phyloP scores from a whole-genome alignment of 2,888 invertebrate species.

The Sericinus montela region DNA sequence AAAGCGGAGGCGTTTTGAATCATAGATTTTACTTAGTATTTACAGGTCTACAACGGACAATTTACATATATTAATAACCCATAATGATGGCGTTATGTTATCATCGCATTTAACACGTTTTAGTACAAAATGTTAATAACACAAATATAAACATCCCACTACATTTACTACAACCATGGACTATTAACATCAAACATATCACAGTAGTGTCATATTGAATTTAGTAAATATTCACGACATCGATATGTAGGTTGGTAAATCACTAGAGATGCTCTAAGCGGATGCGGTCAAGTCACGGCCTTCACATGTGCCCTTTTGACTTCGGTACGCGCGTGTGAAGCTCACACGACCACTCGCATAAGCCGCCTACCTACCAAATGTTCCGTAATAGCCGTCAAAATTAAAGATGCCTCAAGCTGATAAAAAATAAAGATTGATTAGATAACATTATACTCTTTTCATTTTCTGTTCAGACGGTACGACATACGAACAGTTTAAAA shows the following conservation, averaged over 20 bases:
- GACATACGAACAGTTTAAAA: not conserved
- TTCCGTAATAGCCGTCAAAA: not conserved
- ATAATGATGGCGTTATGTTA: no score
- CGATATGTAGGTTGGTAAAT: slow-evolving; percentile 22
- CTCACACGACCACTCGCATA: not conserved
- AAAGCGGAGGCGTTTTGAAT: no score
- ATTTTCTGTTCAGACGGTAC: no score
- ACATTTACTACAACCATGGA: no score
- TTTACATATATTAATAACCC: no score
- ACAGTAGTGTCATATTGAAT: not conserved
- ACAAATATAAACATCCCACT: no score
- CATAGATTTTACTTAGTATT: no score
- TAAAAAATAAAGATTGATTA: not conserved
- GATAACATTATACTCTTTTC: not conserved
- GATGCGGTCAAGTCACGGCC: slow-evolving; percentile 39
- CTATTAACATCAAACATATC: no score
- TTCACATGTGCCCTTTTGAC: slow-evolving; percentile 62
- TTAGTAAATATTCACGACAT: not conserved
- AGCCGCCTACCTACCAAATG: not conserved
- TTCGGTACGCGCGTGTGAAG: slow-evolving; percentile 14
- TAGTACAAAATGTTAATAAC: no score
- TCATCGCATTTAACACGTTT: no score
- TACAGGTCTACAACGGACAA: no score
- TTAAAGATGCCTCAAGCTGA: not conserved
- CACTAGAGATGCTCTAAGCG: slow-evolving; percentile 25